Conservation (phyloP, 2,113 vertebrate genomes). For the Cromileptes altivelis region DNA sequence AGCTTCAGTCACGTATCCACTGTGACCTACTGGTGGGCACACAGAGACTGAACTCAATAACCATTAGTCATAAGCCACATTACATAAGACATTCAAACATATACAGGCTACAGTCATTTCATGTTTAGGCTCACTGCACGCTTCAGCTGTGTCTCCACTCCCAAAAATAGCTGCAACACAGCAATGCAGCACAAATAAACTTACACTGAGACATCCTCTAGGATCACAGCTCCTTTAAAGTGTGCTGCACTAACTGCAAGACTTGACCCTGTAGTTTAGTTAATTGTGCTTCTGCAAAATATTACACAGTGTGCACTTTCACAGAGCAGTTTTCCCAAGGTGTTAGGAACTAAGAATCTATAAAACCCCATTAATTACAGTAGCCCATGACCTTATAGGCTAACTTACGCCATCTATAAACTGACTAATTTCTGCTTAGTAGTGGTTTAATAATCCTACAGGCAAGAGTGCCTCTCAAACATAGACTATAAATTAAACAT, state of each 20-base stretch:
- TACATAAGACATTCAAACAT: background rate
- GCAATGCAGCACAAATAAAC: background rate
- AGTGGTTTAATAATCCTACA: slow-evolving; percentile 15
- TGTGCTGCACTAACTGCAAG: background rate
- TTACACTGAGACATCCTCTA: background rate
- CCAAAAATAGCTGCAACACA: background rate
- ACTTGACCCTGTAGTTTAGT: slow-evolving; percentile 1
- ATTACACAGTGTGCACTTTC: slow-evolving; percentile 53
- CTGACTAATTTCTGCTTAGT: slow-evolving; percentile 46
- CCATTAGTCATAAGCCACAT: background rate
- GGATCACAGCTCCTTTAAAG: background rate
- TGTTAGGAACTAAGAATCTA: slow-evolving; percentile 25
- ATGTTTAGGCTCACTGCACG: background rate
- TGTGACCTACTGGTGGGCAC: background rate
- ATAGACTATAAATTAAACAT: background rate
- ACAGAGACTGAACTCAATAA: slow-evolving; percentile 4
- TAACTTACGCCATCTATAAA: slow-evolving; percentile 43
- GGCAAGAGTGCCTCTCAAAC: background rate
- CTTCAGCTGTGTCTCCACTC: background rate
- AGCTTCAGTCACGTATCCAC: slow-evolving; percentile 66
- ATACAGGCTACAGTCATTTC: background rate
- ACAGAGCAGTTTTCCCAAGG: slow-evolving; percentile 44
- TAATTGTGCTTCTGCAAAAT: slow-evolving; percentile 39
- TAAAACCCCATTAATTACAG: slow-evolving; percentile 58
- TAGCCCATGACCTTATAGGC: slow-evolving; percentile 38